Percentiles rank a stretch among this genome's conserved stretches.
Conservation (phyloP, 1,140 invertebrate species). For the Radopholus similis region DNA sequence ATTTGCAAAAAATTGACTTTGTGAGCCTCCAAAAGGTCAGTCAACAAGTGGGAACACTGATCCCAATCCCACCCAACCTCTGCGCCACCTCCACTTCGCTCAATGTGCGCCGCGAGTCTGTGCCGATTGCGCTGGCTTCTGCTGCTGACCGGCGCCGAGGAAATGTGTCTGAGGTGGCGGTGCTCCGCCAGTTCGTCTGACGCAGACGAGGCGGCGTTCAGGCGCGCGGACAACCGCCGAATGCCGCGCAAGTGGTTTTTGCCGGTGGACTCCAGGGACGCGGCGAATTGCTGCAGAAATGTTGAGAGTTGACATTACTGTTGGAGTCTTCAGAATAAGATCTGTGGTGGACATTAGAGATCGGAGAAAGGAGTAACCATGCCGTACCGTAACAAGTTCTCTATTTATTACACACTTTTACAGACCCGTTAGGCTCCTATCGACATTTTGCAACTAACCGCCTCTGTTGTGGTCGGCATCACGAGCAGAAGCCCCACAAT, state of each 20-base stretch:
- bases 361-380: no score
- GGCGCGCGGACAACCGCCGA: slow-evolving; percentile 11
- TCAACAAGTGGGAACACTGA: no score
- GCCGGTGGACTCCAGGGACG: neutral
- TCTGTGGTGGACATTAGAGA: no score
- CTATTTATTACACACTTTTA: no score
- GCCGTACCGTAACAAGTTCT: no score
- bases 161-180: slow-evolving; percentile 18
- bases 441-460: no score
- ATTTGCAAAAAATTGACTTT: neutral
- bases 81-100: neutral
- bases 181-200: neutral
- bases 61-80: neutral
- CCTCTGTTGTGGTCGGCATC: no score
- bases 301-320: no score
- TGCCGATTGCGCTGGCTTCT: neutral
- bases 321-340: no score
- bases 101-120: neutral
- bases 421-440: no score
- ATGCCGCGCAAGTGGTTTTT: slow-evolving; percentile 33
- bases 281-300: no score
- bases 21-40: neutral
- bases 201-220: neutral
- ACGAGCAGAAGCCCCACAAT: no score
- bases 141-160: neutral